Evolutionary conservation across 2,797 vertebrate genomes (phyloP), one percentile per base, ranked within the genome.

Genomic region (Masticophis lateralis): DNA sequence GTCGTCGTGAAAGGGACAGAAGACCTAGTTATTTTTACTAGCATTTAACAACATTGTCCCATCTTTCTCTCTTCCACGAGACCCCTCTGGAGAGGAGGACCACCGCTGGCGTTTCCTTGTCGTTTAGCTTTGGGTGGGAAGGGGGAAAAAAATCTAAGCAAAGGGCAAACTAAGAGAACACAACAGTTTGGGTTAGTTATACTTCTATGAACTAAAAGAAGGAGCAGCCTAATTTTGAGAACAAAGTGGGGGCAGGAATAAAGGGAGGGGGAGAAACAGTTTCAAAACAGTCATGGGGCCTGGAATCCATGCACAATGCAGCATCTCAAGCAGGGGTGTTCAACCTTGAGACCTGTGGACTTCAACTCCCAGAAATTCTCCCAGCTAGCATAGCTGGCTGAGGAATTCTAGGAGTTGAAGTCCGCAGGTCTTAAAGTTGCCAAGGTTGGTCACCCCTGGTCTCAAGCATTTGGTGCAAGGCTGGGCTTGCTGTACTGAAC

Each of bases 241-340:
- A 93, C 95, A 94, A 94, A 93, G 92, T 94, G 92, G 95, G 95
- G 96, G 95, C 91, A 93, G 20, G 95, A 91, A 94, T 92, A 94
- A 93, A 94, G 43, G 25, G 28, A 20, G 94, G 93, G 94, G 95
- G 95, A 13, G 61, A 94, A 96, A 95, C 93, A 95, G 93, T 95
- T 95, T 93, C 94, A 94, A 96, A 95, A 95, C 94, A 96, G 96
- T 95, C 95, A 94, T 93, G 96, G 95, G 97, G 96, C 97, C 94
- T 94, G 92, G 95, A 96, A 96, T 96, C 96, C 96, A 97, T 96
- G 95, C 94, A 96, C 96, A 94, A 96, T 94, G 96, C 96, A 94
- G 95, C 95, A 13, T 96, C 93, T 47, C 28, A 16, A 16, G 28
- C 12, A 32, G n/a, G 32, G 66, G 7, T 1, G n/a, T 37, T 16